These are phyloP conservation scores for Colius striatus DNA, from an alignment of 2,113 vertebrate genomes.

Conservation along the genomic window DNA sequence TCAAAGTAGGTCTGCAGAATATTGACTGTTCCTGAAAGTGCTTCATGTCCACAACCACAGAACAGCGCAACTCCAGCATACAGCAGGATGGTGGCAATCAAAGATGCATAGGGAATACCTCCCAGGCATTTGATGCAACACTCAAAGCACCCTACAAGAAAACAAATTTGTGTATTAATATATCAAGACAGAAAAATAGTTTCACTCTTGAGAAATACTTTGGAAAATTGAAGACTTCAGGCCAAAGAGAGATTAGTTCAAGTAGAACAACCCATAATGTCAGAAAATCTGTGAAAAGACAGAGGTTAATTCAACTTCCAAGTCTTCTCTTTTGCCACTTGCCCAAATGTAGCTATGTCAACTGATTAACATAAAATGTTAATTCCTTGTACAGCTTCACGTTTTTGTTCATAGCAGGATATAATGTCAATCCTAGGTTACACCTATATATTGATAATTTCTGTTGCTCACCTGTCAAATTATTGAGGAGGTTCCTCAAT, in stretches of 20 bases:
- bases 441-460: not conserved
- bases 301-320: not conserved
- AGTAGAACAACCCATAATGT: not conserved
- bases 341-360: not conserved
- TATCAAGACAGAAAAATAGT: not conserved
- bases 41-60: constrained; percentile 98
- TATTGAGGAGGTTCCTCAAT: not conserved
- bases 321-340: not conserved
- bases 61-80: constrained; percentile 97
- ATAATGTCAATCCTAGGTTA: not conserved
- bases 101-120: constrained; percentile 96
- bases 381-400: not conserved
- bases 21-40: constrained; percentile 93
- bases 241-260: not conserved
- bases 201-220: not conserved
- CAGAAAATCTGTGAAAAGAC: not conserved
- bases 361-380: not conserved
- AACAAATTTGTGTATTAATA: not conserved
- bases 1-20: constrained; percentile 99
- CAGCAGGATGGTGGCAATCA: constrained; percentile 96
- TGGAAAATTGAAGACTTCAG: not conserved
- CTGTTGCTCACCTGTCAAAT: not conserved
- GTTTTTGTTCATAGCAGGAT: not conserved
- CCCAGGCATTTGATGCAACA: constrained; percentile 98
- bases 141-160: constrained; percentile 89